Evolutionary conservation across 2,888 invertebrate species (phyloP).

Genomic region (Pachydiplax longipennis): DNA sequence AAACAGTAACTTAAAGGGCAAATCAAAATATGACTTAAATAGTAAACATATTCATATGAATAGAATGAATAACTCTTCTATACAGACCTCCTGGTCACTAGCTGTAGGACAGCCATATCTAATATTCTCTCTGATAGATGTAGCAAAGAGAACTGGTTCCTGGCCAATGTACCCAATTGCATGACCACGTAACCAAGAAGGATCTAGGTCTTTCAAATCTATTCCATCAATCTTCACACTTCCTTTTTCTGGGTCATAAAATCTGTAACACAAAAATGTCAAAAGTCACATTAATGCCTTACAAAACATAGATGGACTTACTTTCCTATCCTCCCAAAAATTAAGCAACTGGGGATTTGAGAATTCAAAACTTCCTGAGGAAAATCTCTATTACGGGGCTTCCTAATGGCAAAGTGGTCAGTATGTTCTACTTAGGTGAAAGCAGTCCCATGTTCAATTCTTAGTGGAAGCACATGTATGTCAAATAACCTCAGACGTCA

Average conservation of each 20-base stretch:
- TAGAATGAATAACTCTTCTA: neutral
- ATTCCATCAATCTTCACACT: constrained; percentile 77
- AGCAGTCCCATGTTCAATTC: too few species aligned
- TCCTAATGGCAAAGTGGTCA: too few species aligned
- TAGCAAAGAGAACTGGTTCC: constrained; percentile 93
- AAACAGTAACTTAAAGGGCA: too few species aligned
- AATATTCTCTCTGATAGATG: constrained; percentile 91
- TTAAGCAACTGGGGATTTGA: neutral
- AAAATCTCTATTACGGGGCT: too few species aligned
- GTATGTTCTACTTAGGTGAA: too few species aligned
- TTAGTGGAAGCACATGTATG: too few species aligned
- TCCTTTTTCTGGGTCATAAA: constrained; percentile 82
- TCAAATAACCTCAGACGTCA: too few species aligned
- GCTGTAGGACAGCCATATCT: constrained; percentile 83
- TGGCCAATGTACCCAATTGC: constrained; percentile 90
- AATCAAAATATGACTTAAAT: too few species aligned
- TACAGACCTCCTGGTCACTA: constrained; percentile 69
- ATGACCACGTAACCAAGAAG: constrained; percentile 84
- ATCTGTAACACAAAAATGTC: constrained; percentile 62
- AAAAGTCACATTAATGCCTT: too few species aligned
- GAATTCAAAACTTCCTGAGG: neutral
- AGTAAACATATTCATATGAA: too few species aligned
- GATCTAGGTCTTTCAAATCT: constrained; percentile 75
- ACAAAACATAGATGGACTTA: neutral
- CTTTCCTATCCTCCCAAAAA: neutral